Conservation (phyloP, 2,797 vertebrate genomes). For the Parotocinclus haroldoi region DNA sequence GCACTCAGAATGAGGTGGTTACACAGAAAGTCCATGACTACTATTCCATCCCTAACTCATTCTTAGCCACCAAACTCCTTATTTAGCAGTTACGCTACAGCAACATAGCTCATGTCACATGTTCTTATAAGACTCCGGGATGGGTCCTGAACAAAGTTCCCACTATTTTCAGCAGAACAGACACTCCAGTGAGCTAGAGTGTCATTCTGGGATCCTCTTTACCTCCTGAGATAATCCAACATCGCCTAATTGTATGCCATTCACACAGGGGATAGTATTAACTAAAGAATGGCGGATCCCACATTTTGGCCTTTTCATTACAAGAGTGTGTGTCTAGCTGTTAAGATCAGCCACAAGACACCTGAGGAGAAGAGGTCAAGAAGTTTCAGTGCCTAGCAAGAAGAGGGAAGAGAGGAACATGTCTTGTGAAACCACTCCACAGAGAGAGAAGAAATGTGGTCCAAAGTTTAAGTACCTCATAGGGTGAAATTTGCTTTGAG, state of each 20-base stretch:
- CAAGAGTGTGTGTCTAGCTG: constrained; percentile 22
- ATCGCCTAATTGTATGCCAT: constrained; percentile 27
- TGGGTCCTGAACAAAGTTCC: constrained; percentile 27
- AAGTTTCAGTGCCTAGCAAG: constrained; percentile 46
- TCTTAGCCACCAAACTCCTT: not conserved
- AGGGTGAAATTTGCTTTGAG: constrained; percentile 25
- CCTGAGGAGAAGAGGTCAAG: constrained; percentile 37
- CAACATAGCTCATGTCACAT: constrained; percentile 10
- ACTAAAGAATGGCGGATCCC: constrained; percentile 19
- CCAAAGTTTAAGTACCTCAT: constrained; percentile 35
- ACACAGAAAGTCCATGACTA: no score
- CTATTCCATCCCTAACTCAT: no score
- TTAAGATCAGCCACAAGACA: constrained; percentile 22
- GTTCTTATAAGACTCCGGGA: constrained; percentile 4
- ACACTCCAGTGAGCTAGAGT: constrained; percentile 21
- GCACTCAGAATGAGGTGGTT: no score
- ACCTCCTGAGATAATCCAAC: constrained; percentile 11
- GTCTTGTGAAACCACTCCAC: constrained; percentile 36
- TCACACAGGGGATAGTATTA: constrained; percentile 31
- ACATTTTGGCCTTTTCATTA: constrained; percentile 40
- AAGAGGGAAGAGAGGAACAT: constrained; percentile 14
- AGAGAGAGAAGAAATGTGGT: constrained; percentile 4
- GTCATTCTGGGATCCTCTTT: not conserved
- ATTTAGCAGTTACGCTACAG: constrained; percentile 43
- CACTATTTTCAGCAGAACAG: not conserved